Evolutionary conservation across 1,140 invertebrate species (phyloP).

Genomic region (Drosophila gunungcola): DNA sequence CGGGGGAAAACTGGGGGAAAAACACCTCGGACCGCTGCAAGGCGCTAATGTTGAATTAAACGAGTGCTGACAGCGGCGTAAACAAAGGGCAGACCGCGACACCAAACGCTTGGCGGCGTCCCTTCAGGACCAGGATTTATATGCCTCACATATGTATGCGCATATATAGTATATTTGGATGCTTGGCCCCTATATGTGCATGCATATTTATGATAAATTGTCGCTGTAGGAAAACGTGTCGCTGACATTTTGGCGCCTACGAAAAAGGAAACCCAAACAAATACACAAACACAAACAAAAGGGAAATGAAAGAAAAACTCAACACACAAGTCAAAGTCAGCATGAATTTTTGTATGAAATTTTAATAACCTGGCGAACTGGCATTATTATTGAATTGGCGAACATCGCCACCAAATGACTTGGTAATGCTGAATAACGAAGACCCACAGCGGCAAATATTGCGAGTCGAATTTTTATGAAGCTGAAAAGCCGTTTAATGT

Average conservation of each 20-base stretch:
- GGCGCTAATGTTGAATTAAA: slow-evolving; percentile 82
- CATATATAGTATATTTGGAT: slow-evolving; percentile 12
- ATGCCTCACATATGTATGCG: slow-evolving; percentile 34
- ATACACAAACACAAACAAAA: slow-evolving; percentile 13
- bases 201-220: slow-evolving; percentile 82
- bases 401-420: slow-evolving; percentile 55
- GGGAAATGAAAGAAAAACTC: slow-evolving; percentile 17
- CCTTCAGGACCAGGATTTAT: slow-evolving; percentile 63
- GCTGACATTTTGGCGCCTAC: slow-evolving; percentile 76
- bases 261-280: slow-evolving; percentile 42
- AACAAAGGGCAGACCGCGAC: slow-evolving; percentile 56
- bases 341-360: slow-evolving; percentile 70
- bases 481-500: slow-evolving; percentile 72
- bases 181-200: slow-evolving; percentile 7
- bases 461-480: slow-evolving; percentile 45
- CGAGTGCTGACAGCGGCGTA: slow-evolving; percentile 77
- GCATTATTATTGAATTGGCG: slow-evolving; percentile 72
- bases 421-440: slow-evolving; percentile 48
- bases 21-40: slow-evolving; percentile 68
- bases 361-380: slow-evolving; percentile 76
- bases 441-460: slow-evolving; percentile 1
- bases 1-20: slow-evolving; percentile 1
- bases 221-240: slow-evolving; percentile 65
- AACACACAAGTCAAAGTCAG: slow-evolving; percentile 58
- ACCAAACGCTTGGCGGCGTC: slow-evolving; percentile 18